phyloP scores from a whole-genome alignment of 2,888 invertebrate species.

The Diarsia rubi region DNA sequence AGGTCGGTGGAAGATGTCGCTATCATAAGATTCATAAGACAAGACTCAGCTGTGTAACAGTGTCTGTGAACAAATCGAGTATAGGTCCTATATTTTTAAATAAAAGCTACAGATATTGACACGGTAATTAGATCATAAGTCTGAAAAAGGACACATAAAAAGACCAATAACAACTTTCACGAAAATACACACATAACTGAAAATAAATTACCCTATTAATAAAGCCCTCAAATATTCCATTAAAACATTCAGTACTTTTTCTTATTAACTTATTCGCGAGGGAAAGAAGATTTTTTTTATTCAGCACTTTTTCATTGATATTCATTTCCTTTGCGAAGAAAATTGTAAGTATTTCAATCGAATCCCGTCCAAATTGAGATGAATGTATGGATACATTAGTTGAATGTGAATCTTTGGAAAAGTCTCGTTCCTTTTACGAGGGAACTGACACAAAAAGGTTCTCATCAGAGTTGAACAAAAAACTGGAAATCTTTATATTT shows the following conservation, averaged over 20 bases:
- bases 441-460: conserved; percentile 35
- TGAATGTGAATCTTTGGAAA: conserved; percentile 48
- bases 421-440: not conserved
- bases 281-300: conserved; percentile 14
- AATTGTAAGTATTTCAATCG: conserved; percentile 56
- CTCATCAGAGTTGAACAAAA: conserved; percentile 34
- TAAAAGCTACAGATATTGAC: not conserved
- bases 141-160: not conserved
- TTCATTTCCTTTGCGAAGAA: conserved; percentile 50
- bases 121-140: not conserved
- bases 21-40: not conserved
- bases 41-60: not conserved
- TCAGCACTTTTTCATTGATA: conserved; percentile 51
- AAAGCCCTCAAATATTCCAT: conserved; percentile 34
- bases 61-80: not conserved
- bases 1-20: not conserved
- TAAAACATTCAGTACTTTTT: conserved; percentile 36
- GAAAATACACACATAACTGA: conserved; percentile 11
- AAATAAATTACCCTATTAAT: conserved; percentile 19
- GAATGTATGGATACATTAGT: conserved; percentile 55
- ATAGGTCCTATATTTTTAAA: not conserved
- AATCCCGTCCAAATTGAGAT: conserved; percentile 58
- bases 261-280: conserved; percentile 26
- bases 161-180: not conserved
- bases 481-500: conserved; percentile 6